A percentile compares a stretch with the other conserved stretches of the same genome.
Evolutionary conservation across 2,113 vertebrate genomes (phyloP).

Genomic region (Nerophis ophidion): DNA sequence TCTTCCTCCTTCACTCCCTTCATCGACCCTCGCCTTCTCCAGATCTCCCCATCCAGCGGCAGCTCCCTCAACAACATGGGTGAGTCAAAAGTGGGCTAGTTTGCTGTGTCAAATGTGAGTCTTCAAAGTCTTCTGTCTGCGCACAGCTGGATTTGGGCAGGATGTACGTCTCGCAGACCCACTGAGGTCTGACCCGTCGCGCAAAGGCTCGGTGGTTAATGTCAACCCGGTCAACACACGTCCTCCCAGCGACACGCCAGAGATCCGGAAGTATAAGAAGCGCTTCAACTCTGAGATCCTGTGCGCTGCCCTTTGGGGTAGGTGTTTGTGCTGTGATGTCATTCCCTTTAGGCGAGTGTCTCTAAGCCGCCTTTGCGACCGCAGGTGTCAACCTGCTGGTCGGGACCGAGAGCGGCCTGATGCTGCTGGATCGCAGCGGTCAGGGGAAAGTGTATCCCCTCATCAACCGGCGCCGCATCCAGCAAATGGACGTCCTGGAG

Average conservation of each 20-base stretch:
- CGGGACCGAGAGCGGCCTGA: slow-evolving; percentile 85
- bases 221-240: slow-evolving; percentile 96
- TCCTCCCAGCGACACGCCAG: slow-evolving; percentile 91
- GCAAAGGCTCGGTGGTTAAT: slow-evolving; percentile 96
- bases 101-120: too few species aligned
- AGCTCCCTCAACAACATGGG: slow-evolving; percentile 94
- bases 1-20: slow-evolving; percentile 99
- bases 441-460: slow-evolving; percentile 87
- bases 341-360: too few species aligned
- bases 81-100: slow-evolving; percentile 49
- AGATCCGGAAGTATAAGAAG: slow-evolving; percentile 98
- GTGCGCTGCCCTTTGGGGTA: slow-evolving; percentile 94
- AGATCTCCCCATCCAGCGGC: slow-evolving; percentile 95
- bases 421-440: slow-evolving; percentile 88
- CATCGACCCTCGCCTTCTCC: slow-evolving; percentile 96
- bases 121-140: not conserved
- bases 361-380: not conserved
- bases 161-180: slow-evolving; percentile 87
- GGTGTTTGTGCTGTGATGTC: not conserved
- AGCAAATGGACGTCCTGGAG: slow-evolving; percentile 94
- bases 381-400: slow-evolving; percentile 91
- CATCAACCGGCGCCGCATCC: slow-evolving; percentile 86
- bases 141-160: slow-evolving; percentile 83
- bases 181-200: slow-evolving; percentile 85
- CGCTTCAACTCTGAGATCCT: slow-evolving; percentile 96